Evolutionary conservation across 2,797 vertebrate species (phyloP).

Genomic region (Syngnathus acus): DNA sequence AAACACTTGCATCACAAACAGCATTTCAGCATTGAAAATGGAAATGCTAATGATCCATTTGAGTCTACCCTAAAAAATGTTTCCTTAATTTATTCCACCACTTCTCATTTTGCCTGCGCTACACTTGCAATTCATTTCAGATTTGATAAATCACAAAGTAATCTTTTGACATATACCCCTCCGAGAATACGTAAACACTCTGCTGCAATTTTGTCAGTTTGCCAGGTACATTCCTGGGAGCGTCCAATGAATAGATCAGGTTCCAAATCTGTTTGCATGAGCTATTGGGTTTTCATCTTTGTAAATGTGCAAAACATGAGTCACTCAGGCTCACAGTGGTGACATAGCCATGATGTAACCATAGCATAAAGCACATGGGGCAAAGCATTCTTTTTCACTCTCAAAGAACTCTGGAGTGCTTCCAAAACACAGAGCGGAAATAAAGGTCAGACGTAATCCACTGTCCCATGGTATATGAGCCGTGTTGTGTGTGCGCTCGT

Average conservation of each 20-base stretch:
- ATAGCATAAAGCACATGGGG: background rate
- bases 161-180: background rate
- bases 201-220: background rate
- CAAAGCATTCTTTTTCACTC: background rate
- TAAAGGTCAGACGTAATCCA: constrained; percentile 51
- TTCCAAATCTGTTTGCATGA: background rate
- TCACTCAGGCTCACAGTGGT: background rate
- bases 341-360: background rate
- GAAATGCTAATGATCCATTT: too few relatives aligned
- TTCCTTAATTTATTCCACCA: too few relatives aligned
- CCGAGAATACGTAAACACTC: background rate
- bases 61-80: too few relatives aligned
- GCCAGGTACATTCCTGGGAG: background rate
- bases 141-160: background rate
- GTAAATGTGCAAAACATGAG: background rate
- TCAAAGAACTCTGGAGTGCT: constrained; percentile 19
- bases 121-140: background rate
- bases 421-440: constrained; percentile 38
- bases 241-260: background rate
- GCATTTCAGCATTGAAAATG: too few relatives aligned
- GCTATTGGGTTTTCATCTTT: background rate
- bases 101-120: too few relatives aligned
- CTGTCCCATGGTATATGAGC: constrained; percentile 29
- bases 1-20: too few relatives aligned
- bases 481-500: constrained; percentile 23